Conservation (phyloP, 1,140 invertebrate genomes). For the Monochamus saltuarius region DNA sequence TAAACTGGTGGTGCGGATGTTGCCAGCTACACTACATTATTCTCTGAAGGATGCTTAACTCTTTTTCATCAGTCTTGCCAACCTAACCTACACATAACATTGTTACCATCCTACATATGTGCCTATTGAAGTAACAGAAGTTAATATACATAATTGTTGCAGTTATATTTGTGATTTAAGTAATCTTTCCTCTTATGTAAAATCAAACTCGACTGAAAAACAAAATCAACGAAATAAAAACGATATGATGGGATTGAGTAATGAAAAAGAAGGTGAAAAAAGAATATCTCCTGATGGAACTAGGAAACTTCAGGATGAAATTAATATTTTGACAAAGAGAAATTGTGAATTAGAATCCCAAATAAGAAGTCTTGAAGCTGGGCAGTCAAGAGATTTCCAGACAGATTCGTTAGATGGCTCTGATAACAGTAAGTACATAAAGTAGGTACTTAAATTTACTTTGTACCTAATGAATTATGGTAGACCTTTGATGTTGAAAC, state of each 20-base stretch:
- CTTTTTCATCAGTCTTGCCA: too few relatives aligned
- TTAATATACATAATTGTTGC: constrained; percentile 41
- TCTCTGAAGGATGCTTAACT: too few relatives aligned
- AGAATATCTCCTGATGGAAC: constrained; percentile 58
- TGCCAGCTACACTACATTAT: too few relatives aligned
- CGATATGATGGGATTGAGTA: constrained; percentile 35
- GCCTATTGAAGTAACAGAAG: too few relatives aligned
- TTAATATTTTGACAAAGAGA: constrained; percentile 78
- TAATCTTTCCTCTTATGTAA: constrained; percentile 50
- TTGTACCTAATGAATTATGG: too few relatives aligned
- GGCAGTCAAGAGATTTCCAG: constrained; percentile 44
- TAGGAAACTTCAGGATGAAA: constrained; percentile 74
- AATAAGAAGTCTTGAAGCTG: constrained; percentile 64
- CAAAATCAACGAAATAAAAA: constrained; percentile 44
- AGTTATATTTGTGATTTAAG: constrained; percentile 68
- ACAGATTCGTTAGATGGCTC: constrained; percentile 44
- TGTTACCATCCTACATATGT: too few relatives aligned
- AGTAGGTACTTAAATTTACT: too few relatives aligned
- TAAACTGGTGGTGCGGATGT: too few relatives aligned
- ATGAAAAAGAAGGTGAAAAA: constrained; percentile 47
- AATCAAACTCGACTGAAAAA: constrained; percentile 38
- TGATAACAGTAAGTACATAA: constrained; percentile 34
- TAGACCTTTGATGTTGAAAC: too few relatives aligned
- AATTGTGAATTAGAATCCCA: constrained; percentile 80
- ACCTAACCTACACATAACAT: too few relatives aligned